Conservation (phyloP, 2,113 vertebrate species). For the Pygoscelis antarcticus region DNA sequence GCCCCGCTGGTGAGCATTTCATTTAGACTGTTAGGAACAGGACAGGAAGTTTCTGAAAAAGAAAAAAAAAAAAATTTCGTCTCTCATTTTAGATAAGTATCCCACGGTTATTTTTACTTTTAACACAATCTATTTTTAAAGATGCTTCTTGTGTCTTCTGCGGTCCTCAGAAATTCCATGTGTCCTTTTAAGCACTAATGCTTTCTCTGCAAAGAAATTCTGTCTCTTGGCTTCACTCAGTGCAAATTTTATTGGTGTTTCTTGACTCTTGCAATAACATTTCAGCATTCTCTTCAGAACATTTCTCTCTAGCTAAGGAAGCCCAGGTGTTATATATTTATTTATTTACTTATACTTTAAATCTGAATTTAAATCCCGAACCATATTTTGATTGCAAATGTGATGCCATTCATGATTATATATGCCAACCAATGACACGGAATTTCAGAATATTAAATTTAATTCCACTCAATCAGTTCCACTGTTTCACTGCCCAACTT, state of each 20-base stretch:
- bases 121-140: constrained; percentile 44
- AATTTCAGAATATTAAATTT: background rate
- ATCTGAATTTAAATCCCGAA: background rate
- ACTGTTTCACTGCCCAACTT: background rate
- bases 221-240: background rate
- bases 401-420: background rate
- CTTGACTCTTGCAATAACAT: background rate
- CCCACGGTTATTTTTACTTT: constrained; percentile 58
- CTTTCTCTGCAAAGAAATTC: background rate
- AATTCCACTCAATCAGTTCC: background rate
- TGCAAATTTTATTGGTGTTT: background rate
- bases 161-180: constrained; percentile 23
- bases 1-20: background rate
- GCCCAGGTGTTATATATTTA: background rate
- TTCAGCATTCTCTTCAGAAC: background rate
- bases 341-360: background rate
- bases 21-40: background rate
- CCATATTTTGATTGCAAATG: background rate
- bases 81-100: constrained; percentile 33
- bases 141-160: background rate
- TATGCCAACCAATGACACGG: background rate
- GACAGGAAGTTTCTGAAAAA: constrained; percentile 2
- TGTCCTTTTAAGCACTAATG: background rate
- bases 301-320: background rate
- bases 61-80: background rate